These are phyloP conservation scores for Drosophila kanekoi DNA, from an alignment of 2,888 invertebrate genomes.

Conservation along the genomic window DNA sequence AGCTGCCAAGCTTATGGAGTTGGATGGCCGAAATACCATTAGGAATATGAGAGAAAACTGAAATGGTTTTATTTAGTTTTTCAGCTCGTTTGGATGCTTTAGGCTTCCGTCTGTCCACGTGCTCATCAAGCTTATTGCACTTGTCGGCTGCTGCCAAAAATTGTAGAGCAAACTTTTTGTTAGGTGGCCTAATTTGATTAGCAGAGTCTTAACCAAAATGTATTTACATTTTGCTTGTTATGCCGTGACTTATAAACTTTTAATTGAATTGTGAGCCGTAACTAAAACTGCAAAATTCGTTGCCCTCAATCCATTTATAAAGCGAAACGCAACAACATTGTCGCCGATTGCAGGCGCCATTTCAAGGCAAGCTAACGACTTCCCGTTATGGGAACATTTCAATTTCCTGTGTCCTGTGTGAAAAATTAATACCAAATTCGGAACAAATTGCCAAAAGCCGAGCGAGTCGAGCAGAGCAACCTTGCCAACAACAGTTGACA, in stretches of 20 bases:
- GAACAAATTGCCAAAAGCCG: conserved; percentile 70
- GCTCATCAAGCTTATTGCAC: conserved; percentile 13
- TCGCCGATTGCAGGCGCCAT: conserved; percentile 18
- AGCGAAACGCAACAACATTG: conserved; percentile 13
- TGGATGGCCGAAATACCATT: conserved; percentile 42
- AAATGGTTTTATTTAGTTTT: conserved; percentile 25
- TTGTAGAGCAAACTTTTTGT: conserved; percentile 31
- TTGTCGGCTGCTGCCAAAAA: conserved; percentile 15
- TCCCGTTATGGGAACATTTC: conserved; percentile 79
- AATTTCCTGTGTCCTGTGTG: conserved; percentile 76
- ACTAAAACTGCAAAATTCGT: conserved; percentile 40
- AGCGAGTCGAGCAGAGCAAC: conserved; percentile 11
- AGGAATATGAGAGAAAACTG: conserved; percentile 25
- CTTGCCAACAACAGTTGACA: conserved; percentile 61
- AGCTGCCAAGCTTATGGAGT: conserved; percentile 52
- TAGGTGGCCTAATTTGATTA: conserved; percentile 58
- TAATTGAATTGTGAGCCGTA: conserved; percentile 67
- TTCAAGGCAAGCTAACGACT: conserved; percentile 64
- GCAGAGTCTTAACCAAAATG: conserved; percentile 56
- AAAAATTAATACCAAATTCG: conserved; percentile 78
- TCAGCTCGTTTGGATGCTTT: conserved; percentile 33
- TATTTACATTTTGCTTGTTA: conserved; percentile 45
- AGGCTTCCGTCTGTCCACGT: conserved; percentile 11
- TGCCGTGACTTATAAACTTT: conserved; percentile 60
- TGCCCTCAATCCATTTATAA: conserved; percentile 4